Base-by-base conservation (phyloP, 2,888 invertebrate genomes). In the Drosophila mercatorum region DNA sequence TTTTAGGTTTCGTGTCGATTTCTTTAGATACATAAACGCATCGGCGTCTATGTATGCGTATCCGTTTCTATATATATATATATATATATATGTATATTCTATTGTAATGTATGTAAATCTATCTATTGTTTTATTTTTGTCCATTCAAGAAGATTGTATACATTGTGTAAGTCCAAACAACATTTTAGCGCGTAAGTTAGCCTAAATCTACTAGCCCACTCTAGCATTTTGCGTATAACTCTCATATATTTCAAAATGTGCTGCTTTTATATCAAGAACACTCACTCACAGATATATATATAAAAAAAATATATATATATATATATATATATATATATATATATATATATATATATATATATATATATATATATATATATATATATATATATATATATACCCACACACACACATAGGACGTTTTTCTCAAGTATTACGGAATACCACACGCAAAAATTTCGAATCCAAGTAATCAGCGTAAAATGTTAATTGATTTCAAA, bases 181-280 rank as follows among this genome's bases (percentile, higher is more conserved):
- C 63, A 73, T 68, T 46, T 56, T 81, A 90, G 86, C 49, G 26
- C 58, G 57, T 89, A 83, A 83, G 76, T 71, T 83, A 83, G 90
- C 60, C 58, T 89, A 85, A 89, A 79, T 88, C 71, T 85, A 88
- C 64, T 78, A 78, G 78, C 67, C 73, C 73, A 78, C 81, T 81
- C 44, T 78, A 78, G 81, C 58, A 72, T 68, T 61, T 69, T 89
- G 78, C 66, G 68, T 69, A 62, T 86, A 68, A 56, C 58, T 67
- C 65, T 67, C 47, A 65, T 66, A 84, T 78, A 87, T 64, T 71
- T 81, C 68, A 69, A 71, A 68, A 71, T 72, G 66, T 76, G 64
- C 77, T 81, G 88, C 88, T 88, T 88, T 84, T 84, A 89, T 76
- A 87, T 56, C 51, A 74, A 67, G 31, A 41, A 41, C 47, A 57